phyloP scores from a whole-genome alignment of 2,797 vertebrate species.

The Lophius americanus region DNA sequence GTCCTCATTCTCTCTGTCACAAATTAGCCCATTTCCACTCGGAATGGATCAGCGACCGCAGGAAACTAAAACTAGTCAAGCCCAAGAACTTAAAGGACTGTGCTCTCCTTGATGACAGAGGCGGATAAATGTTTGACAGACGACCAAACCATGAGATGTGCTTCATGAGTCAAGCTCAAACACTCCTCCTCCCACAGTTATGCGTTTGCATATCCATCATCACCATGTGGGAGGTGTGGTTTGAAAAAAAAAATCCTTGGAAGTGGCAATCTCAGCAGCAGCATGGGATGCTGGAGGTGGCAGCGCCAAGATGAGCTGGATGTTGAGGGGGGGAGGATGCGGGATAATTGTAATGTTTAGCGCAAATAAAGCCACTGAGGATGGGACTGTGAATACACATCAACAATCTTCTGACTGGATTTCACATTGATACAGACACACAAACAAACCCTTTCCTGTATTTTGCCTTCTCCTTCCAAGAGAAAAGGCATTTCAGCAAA shows the following conservation, averaged over 20 bases:
- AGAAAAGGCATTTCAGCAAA: conserved; percentile 58
- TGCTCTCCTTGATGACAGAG: conserved; percentile 56
- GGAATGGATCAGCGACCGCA: conserved; percentile 18
- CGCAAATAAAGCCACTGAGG: conserved; percentile 52
- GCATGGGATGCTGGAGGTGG: conserved; percentile 37
- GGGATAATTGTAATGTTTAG: conserved; percentile 46
- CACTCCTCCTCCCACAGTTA: conserved; percentile 60
- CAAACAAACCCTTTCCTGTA: conserved; percentile 32
- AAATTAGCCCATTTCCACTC: neutral
- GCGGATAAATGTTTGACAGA: conserved; percentile 63
- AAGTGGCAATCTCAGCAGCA: conserved; percentile 45
- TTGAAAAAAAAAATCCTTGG: conserved; percentile 16
- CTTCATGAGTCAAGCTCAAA: conserved; percentile 67
- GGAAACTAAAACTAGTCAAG: conserved; percentile 28
- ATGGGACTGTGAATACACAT: conserved; percentile 49
- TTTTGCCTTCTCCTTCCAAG: conserved; percentile 48
- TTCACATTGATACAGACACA: conserved; percentile 12
- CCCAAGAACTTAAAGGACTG: conserved; percentile 41
- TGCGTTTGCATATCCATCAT: conserved; percentile 56
- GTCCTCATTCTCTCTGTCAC: conserved; percentile 14
- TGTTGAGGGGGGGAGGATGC: conserved; percentile 51
- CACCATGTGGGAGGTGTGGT: conserved; percentile 53
- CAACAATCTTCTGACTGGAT: conserved; percentile 28
- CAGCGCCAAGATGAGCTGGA: conserved; percentile 26
- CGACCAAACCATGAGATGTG: conserved; percentile 57